Conservation (phyloP, 1,140 invertebrate species). For the Drosophila auraria region DNA sequence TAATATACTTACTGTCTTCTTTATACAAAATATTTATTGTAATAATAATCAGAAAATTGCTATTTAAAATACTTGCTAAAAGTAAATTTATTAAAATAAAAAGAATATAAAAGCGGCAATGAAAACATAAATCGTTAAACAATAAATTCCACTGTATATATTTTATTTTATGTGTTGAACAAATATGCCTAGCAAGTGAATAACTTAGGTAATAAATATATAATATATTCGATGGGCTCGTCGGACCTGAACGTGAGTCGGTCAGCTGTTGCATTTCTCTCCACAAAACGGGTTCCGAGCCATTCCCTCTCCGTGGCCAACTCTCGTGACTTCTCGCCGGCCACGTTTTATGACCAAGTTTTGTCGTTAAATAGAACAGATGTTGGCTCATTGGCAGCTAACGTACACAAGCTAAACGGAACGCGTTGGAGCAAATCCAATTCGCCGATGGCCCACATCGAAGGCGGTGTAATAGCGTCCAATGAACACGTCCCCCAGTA, state of each 20-base stretch:
- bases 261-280: constrained; percentile 39
- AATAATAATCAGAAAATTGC: not conserved
- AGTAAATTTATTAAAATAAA: too few species aligned
- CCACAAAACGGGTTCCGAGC: constrained; percentile 30
- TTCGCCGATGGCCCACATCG: constrained; percentile 88
- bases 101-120: too few species aligned
- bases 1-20: not conserved
- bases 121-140: not conserved
- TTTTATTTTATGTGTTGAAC: not conserved
- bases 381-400: constrained; percentile 8
- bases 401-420: constrained; percentile 7
- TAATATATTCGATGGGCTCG: constrained; percentile 30
- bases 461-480: constrained; percentile 90
- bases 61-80: too few species aligned
- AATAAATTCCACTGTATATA: not conserved
- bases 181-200: not conserved
- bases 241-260: constrained; percentile 26
- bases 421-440: constrained; percentile 86
- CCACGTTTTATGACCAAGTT: constrained; percentile 18
- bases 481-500: constrained; percentile 88
- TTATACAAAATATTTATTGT: not conserved
- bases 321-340: constrained; percentile 17
- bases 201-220: constrained; percentile 1
- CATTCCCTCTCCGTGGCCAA: constrained; percentile 5
- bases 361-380: constrained; percentile 28